Percentiles rank a stretch among this genome's conserved stretches.
phyloP scores from a whole-genome alignment of 2,888 invertebrate species.

The Agonopterix alstromeriana region DNA sequence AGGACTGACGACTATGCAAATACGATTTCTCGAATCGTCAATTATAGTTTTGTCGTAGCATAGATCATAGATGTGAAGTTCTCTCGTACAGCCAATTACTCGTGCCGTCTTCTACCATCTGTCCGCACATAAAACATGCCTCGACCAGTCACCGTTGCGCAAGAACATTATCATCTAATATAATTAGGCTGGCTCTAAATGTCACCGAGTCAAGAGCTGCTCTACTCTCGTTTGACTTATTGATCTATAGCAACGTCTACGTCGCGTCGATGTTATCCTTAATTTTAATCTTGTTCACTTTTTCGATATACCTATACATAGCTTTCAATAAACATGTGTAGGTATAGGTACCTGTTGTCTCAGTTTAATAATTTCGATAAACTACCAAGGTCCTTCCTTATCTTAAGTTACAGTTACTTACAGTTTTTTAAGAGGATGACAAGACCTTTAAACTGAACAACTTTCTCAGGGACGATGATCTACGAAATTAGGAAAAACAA shows the following conservation, averaged over 20 bases:
- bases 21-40: constrained; percentile 5
- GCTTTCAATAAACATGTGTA: too few relatives aligned
- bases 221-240: constrained; percentile 17
- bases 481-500: too few relatives aligned
- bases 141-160: constrained; percentile 28
- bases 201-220: constrained; percentile 35
- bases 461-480: too few relatives aligned
- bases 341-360: too few relatives aligned
- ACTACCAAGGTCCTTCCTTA: too few relatives aligned
- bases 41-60: constrained; percentile 14
- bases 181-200: constrained; percentile 46
- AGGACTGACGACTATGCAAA: too few relatives aligned
- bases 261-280: constrained; percentile 3
- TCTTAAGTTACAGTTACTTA: too few relatives aligned
- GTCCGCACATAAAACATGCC: constrained; percentile 29
- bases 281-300: constrained; percentile 6
- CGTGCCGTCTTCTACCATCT: constrained; percentile 25
- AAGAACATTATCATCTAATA: constrained; percentile 27
- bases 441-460: too few relatives aligned
- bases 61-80: constrained; percentile 28
- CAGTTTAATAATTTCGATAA: too few relatives aligned
- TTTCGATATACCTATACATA: not conserved
- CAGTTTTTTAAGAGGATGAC: too few relatives aligned
- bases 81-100: constrained; percentile 29
- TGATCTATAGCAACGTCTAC: constrained; percentile 4